Conservation (phyloP, 2,113 vertebrate species). For the Motacilla tschutschensis region DNA sequence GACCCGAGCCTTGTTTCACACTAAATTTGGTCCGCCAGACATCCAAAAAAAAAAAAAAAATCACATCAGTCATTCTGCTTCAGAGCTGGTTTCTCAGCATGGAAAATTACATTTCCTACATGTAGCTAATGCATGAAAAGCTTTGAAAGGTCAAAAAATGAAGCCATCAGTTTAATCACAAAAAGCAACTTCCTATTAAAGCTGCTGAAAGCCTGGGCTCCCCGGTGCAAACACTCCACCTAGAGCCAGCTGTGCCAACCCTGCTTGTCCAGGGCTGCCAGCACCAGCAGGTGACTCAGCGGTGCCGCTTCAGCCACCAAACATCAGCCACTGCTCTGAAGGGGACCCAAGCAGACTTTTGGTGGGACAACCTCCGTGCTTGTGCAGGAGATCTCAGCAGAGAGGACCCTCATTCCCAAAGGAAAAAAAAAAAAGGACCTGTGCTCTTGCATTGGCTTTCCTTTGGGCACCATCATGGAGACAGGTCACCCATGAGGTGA, state of each 20-base stretch:
- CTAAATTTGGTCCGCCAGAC: not conserved
- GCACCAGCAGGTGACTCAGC: accelerated
- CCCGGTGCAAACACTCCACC: not conserved
- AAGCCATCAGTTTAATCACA: constrained; percentile 16
- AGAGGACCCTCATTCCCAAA: not conserved
- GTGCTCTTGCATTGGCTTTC: not conserved
- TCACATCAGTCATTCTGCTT: not conserved
- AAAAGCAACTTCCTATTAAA: not conserved
- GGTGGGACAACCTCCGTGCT: not conserved
- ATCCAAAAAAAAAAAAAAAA: not conserved
- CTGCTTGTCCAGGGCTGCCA: not conserved
- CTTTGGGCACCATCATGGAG: not conserved
- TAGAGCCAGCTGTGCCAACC: not conserved
- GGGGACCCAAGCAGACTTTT: not conserved
- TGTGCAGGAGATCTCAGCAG: not conserved
- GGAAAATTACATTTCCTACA: not conserved
- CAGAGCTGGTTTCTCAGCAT: not conserved
- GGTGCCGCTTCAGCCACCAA: not conserved
- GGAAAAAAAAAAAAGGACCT: accelerated
- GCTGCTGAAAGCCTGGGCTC: not conserved
- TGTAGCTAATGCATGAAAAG: not conserved
- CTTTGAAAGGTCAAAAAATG: constrained; percentile 31
- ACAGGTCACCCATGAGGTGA: not conserved
- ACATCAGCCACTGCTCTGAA: accelerated
- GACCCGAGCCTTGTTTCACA: not conserved